phyloP scores from a whole-genome alignment of 2,797 vertebrate genomes.

The Tiaroga cobitis region DNA sequence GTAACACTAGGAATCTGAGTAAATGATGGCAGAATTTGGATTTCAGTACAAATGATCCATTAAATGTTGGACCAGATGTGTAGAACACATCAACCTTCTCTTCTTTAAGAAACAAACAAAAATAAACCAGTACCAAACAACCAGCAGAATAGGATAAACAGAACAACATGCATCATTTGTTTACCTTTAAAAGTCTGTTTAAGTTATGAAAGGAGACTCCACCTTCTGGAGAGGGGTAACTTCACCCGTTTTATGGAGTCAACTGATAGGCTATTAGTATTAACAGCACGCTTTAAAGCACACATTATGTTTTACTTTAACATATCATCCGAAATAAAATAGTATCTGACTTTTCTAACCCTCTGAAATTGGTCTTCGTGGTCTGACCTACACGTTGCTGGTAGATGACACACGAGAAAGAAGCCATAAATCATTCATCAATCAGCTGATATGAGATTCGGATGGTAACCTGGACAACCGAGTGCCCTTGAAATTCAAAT shows the following conservation, averaged over 20 bases:
- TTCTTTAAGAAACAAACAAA: background rate
- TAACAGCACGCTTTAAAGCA: background rate
- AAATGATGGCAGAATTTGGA: background rate
- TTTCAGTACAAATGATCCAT: background rate
- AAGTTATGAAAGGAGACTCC: background rate
- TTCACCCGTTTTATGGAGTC: background rate
- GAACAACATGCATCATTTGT: background rate
- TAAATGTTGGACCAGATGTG: background rate
- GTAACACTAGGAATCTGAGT: background rate
- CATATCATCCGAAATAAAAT: background rate
- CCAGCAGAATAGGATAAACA: background rate
- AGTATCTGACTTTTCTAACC: background rate
- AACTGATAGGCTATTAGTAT: background rate
- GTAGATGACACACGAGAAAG: slow-evolving; percentile 49
- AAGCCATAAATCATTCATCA: slow-evolving; percentile 79
- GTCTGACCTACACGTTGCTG: slow-evolving; percentile 16
- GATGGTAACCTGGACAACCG: slow-evolving; percentile 55
- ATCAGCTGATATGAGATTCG: slow-evolving; percentile 59
- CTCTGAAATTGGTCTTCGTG: background rate
- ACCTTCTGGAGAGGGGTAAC: background rate
- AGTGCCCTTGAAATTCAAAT: slow-evolving; percentile 5
- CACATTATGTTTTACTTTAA: background rate
- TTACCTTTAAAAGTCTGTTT: slow-evolving; percentile 5
- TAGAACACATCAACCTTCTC: background rate
- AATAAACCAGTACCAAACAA: no score